Evolutionary conservation across 2,888 invertebrate genomes (phyloP).

Genomic region (Polyommatus iphigenia): DNA sequence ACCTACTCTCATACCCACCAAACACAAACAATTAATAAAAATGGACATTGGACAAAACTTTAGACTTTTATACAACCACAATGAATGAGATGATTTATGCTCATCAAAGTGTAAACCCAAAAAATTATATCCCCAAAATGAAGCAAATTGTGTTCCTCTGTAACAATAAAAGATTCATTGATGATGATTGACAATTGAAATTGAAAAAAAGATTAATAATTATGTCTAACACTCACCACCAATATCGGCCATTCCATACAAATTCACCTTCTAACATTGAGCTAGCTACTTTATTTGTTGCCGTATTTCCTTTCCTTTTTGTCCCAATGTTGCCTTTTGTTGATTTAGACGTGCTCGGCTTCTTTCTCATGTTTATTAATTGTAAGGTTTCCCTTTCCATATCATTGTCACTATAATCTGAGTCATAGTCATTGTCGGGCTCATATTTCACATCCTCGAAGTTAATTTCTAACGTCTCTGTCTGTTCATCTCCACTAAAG

Average conservation of each 20-base stretch:
- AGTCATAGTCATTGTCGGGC: constrained; percentile 19
- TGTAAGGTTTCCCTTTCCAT: constrained; percentile 35
- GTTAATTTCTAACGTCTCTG: not conserved
- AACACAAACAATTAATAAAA: not conserved
- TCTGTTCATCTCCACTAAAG: constrained; percentile 19
- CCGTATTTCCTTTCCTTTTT: constrained; percentile 39
- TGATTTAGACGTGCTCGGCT: constrained; percentile 34
- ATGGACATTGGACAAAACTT: not conserved
- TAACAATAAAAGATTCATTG: constrained; percentile 11
- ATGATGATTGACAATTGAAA: not conserved
- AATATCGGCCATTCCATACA: constrained; percentile 65
- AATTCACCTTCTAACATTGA: constrained; percentile 69
- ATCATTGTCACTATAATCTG: constrained; percentile 38
- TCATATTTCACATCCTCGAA: constrained; percentile 38
- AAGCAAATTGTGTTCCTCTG: not conserved
- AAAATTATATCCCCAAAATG: not conserved
- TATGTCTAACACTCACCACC: constrained; percentile 60
- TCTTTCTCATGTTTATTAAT: constrained; percentile 33
- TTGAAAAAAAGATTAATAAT: not conserved
- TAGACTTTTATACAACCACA: not conserved
- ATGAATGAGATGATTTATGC: not conserved
- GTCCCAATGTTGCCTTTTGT: constrained; percentile 40
- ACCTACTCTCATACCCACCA: constrained; percentile 7
- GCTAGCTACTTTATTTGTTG: constrained; percentile 58
- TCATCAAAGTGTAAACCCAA: not conserved